Evolutionary conservation across 2,888 invertebrate genomes (phyloP).

Genomic region (Noctua pronuba): DNA sequence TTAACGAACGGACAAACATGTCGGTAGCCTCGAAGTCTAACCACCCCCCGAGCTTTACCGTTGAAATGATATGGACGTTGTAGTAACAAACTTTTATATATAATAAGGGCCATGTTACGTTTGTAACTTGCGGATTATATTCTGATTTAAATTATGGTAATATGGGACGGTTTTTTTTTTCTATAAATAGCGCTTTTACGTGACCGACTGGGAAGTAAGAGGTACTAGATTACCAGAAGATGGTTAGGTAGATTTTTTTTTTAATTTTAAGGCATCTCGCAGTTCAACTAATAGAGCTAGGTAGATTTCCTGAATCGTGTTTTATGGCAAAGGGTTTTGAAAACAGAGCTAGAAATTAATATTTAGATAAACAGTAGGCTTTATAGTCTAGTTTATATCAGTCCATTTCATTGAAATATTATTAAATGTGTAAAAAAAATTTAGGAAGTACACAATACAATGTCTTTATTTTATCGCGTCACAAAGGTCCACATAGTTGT

Average conservation of each 20-base stretch:
- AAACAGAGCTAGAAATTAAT: too few species aligned
- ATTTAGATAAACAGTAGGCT: too few species aligned
- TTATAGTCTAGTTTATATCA: too few species aligned
- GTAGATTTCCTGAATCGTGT: not conserved
- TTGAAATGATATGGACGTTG: slow-evolving; percentile 44
- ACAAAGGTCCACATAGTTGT: too few species aligned
- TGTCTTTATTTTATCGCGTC: too few species aligned
- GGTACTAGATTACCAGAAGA: not conserved
- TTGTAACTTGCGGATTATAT: slow-evolving; percentile 24
- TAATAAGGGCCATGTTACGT: slow-evolving; percentile 69
- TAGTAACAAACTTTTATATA: slow-evolving; percentile 73
- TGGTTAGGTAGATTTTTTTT: not conserved
- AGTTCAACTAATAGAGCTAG: too few species aligned
- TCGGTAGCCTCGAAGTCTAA: slow-evolving; percentile 30
- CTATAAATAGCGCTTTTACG: not conserved
- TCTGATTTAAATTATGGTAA: slow-evolving; percentile 12
- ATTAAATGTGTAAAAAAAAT: too few species aligned
- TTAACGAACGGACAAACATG: slow-evolving; percentile 42
- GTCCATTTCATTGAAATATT: too few species aligned
- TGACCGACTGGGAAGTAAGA: not conserved
- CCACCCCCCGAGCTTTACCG: slow-evolving; percentile 16
- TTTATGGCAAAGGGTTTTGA: not conserved
- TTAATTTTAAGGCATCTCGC: too few species aligned
- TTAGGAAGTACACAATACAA: too few species aligned
- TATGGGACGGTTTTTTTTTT: not conserved